A percentile compares a stretch with the other conserved stretches of the same genome.
Evolutionary conservation across 2,888 invertebrate species (phyloP).

Genomic region (Diploptera punctata): DNA sequence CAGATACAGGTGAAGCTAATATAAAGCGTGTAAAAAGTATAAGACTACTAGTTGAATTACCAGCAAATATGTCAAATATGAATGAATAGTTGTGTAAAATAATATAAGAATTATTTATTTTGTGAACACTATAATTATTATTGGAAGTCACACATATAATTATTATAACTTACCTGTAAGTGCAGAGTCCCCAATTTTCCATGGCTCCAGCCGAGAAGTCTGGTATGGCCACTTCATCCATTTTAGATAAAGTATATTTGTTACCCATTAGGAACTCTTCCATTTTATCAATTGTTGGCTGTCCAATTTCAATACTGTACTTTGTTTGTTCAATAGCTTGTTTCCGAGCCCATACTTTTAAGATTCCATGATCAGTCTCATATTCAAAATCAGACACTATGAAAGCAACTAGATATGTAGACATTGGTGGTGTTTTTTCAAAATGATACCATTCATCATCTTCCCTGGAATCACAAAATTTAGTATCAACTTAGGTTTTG

Average conservation of each 20-base stretch:
- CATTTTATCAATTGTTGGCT: slow-evolving; percentile 44
- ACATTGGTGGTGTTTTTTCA: slow-evolving; percentile 66
- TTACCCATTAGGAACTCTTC: slow-evolving; percentile 55
- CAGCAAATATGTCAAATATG: too few relatives aligned
- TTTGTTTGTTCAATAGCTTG: slow-evolving; percentile 49
- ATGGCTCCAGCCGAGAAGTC: slow-evolving; percentile 54
- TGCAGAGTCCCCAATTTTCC: slow-evolving; percentile 83
- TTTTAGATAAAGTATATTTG: slow-evolving; percentile 54
- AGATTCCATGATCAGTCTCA: neutral
- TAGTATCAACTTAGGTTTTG: too few relatives aligned
- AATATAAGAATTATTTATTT: too few relatives aligned
- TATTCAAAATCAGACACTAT: slow-evolving; percentile 47
- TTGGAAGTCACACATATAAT: too few relatives aligned
- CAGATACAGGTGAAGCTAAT: too few relatives aligned
- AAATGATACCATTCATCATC: neutral
- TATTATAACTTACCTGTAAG: slow-evolving; percentile 65
- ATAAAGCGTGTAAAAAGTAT: too few relatives aligned
- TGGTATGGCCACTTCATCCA: slow-evolving; percentile 56
- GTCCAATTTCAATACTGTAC: slow-evolving; percentile 58
- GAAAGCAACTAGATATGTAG: slow-evolving; percentile 64
- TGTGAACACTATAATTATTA: too few relatives aligned
- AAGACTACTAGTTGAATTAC: too few relatives aligned
- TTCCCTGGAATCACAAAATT: neutral
- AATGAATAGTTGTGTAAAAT: too few relatives aligned
- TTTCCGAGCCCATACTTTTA: slow-evolving; percentile 32